Evolutionary conservation across 2,888 invertebrate species (phyloP).

Genomic region (Sinelater perroti): DNA sequence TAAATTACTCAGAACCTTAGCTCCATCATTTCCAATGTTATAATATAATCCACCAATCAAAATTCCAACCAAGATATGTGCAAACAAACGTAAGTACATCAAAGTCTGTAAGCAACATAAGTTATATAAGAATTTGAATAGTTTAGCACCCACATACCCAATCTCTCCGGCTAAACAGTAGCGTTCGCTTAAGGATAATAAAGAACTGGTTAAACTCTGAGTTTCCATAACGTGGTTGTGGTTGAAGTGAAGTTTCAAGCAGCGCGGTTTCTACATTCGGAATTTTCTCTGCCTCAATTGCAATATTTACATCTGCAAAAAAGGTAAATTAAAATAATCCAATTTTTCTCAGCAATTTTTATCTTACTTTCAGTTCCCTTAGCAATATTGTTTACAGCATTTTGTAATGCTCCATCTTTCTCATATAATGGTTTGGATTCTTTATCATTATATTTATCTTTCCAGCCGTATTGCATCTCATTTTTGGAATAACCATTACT

Average conservation of each 20-base stretch:
- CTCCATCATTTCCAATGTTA: slow-evolving; percentile 95
- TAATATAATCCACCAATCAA: slow-evolving; percentile 95
- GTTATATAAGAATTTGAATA: background rate
- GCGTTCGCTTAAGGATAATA: slow-evolving; percentile 84
- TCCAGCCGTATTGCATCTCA: slow-evolving; percentile 21
- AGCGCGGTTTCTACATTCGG: slow-evolving; percentile 75
- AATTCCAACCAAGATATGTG: slow-evolving; percentile 92
- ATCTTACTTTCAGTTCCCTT: slow-evolving; percentile 53
- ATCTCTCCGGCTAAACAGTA: slow-evolving; percentile 86
- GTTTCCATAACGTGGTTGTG: slow-evolving; percentile 81
- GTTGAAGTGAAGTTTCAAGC: slow-evolving; percentile 70
- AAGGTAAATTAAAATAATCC: background rate
- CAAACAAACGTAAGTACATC: slow-evolving; percentile 93
- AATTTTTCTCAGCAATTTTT: background rate
- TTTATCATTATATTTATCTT: slow-evolving; percentile 51
- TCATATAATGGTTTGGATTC: slow-evolving; percentile 56
- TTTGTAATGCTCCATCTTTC: slow-evolving; percentile 64
- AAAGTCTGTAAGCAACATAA: slow-evolving; percentile 76
- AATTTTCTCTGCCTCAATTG: slow-evolving; percentile 71
- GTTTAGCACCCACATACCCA: slow-evolving; percentile 70
- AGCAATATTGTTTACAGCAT: slow-evolving; percentile 71
- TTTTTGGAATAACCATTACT: slow-evolving; percentile 4
- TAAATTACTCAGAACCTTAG: slow-evolving; percentile 94
- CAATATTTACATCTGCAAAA: slow-evolving; percentile 62
- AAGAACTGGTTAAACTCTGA: slow-evolving; percentile 85